These are phyloP conservation scores for Zaprionus gabonicus DNA, from an alignment of 1,140 invertebrate species.

Conservation along the genomic window DNA sequence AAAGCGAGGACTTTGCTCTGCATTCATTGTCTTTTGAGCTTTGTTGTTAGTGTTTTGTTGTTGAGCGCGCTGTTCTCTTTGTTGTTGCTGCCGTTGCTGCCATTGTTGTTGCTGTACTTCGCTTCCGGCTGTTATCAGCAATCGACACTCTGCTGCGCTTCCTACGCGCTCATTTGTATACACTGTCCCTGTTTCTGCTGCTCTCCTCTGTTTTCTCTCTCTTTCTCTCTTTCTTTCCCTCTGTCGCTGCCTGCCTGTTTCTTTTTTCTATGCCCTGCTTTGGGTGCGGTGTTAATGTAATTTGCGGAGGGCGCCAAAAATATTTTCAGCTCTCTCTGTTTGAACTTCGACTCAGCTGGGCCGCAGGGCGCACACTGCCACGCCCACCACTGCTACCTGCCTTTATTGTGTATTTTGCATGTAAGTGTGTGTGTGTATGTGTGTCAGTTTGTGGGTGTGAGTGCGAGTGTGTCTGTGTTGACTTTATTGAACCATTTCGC, in stretches of 20 bases:
- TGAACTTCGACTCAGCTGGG: slow-evolving; percentile 60
- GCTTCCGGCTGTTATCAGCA: slow-evolving; percentile 81
- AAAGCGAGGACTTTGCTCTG: slow-evolving; percentile 1
- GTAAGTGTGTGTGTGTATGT: not conserved
- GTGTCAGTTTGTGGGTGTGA: not conserved
- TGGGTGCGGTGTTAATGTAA: slow-evolving; percentile 79
- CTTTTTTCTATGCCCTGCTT: slow-evolving; percentile 22
- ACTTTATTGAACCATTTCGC: slow-evolving; percentile 80
- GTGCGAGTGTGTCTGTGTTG: slow-evolving; percentile 52
- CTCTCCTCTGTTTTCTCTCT: not conserved
- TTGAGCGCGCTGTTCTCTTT: slow-evolving; percentile 17
- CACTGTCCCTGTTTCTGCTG: slow-evolving; percentile 30
- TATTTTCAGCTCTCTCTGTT: slow-evolving; percentile 70
- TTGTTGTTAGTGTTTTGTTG: slow-evolving; percentile 36
- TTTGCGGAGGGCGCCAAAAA: slow-evolving; percentile 61
- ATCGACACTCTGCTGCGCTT: slow-evolving; percentile 74
- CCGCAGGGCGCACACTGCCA: slow-evolving; percentile 38
- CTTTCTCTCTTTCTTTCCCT: slow-evolving; percentile 9
- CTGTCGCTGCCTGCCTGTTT: slow-evolving; percentile 27
- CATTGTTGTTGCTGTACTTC: slow-evolving; percentile 54
- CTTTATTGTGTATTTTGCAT: not conserved
- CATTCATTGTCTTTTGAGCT: slow-evolving; percentile 76
- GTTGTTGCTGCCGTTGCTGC: slow-evolving; percentile 26
- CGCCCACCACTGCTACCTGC: slow-evolving; percentile 17
- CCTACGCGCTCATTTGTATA: slow-evolving; percentile 53